Conservation (phyloP, 2,797 vertebrate genomes). For the Chromobotia macracanthus region DNA sequence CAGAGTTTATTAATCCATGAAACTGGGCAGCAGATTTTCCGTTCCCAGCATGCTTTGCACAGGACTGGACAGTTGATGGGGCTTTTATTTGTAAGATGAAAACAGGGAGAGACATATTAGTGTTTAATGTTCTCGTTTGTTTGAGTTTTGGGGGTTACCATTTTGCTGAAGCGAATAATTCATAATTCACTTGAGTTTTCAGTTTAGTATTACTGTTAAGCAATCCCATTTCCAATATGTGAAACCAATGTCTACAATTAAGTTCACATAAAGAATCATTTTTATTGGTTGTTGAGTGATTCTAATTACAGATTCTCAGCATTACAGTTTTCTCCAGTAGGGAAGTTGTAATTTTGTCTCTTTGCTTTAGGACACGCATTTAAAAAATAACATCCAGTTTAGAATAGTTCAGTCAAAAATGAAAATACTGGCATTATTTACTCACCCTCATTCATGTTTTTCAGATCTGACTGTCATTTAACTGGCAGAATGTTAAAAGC, state of each 20-base stretch:
- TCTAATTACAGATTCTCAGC: too few species aligned
- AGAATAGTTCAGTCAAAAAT: background rate
- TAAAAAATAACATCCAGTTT: slow-evolving; percentile 11
- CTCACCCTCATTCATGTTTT: background rate
- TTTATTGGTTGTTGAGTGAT: too few species aligned
- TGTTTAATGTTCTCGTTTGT: too few species aligned
- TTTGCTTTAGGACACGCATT: slow-evolving; percentile 6
- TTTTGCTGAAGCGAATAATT: too few species aligned
- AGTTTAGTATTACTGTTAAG: too few species aligned
- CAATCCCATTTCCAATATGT: background rate
- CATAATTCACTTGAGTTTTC: too few species aligned
- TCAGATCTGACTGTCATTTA: background rate
- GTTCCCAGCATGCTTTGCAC: slow-evolving; percentile 17
- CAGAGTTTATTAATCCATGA: background rate
- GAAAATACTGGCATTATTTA: background rate
- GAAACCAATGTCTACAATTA: background rate
- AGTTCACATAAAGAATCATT: background rate
- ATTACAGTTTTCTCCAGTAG: too few species aligned
- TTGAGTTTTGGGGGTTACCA: too few species aligned
- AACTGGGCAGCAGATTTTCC: background rate
- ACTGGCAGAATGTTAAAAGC: too few species aligned
- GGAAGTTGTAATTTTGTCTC: background rate
- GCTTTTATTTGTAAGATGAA: too few species aligned
- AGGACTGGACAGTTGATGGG: background rate
- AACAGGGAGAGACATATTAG: too few species aligned